Evolutionary conservation across 2,113 vertebrate genomes (phyloP).

Genomic region (Planiliza haematocheilus): DNA sequence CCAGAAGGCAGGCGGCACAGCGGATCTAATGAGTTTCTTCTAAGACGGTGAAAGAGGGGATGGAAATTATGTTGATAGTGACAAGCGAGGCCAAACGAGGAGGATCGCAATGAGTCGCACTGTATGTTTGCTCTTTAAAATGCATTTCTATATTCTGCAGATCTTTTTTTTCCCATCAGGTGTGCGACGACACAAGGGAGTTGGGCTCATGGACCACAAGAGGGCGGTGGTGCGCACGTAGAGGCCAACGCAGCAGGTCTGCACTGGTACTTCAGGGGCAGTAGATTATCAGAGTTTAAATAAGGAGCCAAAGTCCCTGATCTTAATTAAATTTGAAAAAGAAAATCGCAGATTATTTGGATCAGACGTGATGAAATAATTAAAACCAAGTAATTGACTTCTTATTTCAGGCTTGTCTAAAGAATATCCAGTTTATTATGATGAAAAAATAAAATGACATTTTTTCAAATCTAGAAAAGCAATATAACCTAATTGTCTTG

Average conservation of each 20-base stretch:
- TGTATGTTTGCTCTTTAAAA: background rate
- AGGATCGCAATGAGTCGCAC: background rate
- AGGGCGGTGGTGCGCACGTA: slow-evolving; percentile 36
- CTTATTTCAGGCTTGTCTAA: no score
- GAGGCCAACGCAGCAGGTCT: background rate
- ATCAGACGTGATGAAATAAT: no score
- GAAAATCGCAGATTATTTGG: background rate
- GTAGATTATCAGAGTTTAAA: background rate
- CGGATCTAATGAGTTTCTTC: slow-evolving; percentile 5
- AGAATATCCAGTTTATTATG: no score
- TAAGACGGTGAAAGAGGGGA: background rate
- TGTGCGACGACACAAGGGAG: no score
- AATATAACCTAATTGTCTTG: no score
- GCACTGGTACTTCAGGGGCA: background rate
- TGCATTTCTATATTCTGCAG: no score
- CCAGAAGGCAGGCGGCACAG: background rate
- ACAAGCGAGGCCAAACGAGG: background rate
- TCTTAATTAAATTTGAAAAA: background rate
- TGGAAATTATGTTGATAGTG: slow-evolving; percentile 4
- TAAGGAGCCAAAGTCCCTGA: slow-evolving; percentile 1
- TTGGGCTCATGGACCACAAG: slow-evolving; percentile 36
- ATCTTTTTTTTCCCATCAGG: no score
- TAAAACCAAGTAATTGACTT: no score
- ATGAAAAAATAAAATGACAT: no score
- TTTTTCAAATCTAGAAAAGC: no score